These are phyloP conservation scores for Peribatodes rhomboidaria DNA, from an alignment of 2,888 invertebrate genomes.

Conservation along the genomic window DNA sequence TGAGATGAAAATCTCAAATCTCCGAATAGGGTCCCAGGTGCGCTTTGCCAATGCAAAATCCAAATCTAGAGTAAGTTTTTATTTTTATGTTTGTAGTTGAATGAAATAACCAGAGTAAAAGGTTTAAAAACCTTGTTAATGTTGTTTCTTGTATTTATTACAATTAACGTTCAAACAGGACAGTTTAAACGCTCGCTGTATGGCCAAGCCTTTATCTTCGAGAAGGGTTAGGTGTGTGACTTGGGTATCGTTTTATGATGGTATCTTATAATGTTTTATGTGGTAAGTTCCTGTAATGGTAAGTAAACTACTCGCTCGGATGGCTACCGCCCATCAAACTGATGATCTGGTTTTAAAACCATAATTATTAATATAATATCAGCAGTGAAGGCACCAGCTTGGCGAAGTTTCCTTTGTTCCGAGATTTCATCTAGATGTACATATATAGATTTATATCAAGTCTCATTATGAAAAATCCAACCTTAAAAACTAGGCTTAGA, in stretches of 20 bases:
- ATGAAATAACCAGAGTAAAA: too few species aligned
- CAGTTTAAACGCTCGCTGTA: background rate
- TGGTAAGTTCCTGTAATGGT: slow-evolving; percentile 17
- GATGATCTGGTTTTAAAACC: background rate
- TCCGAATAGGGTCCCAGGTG: too few species aligned
- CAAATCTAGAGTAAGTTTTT: too few species aligned
- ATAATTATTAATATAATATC: too few species aligned
- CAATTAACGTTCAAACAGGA: background rate
- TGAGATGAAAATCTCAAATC: too few species aligned
- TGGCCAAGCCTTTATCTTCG: background rate
- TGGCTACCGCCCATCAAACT: slow-evolving; percentile 5
- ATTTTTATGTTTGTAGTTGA: too few species aligned
- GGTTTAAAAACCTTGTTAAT: too few species aligned
- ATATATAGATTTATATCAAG: too few species aligned
- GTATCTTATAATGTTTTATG: slow-evolving; percentile 26
- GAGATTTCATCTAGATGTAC: too few species aligned
- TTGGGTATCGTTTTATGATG: slow-evolving; percentile 29
- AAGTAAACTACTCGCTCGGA: slow-evolving; percentile 9
- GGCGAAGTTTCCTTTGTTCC: background rate
- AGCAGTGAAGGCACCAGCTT: background rate
- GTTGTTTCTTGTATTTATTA: background rate
- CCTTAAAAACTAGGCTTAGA: too few species aligned
- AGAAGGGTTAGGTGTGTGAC: slow-evolving; percentile 28
- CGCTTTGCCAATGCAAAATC: too few species aligned
- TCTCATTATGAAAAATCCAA: too few species aligned